phyloP scores from a whole-genome alignment of 2,797 vertebrate species.

The Semaprochilodus insignis region DNA sequence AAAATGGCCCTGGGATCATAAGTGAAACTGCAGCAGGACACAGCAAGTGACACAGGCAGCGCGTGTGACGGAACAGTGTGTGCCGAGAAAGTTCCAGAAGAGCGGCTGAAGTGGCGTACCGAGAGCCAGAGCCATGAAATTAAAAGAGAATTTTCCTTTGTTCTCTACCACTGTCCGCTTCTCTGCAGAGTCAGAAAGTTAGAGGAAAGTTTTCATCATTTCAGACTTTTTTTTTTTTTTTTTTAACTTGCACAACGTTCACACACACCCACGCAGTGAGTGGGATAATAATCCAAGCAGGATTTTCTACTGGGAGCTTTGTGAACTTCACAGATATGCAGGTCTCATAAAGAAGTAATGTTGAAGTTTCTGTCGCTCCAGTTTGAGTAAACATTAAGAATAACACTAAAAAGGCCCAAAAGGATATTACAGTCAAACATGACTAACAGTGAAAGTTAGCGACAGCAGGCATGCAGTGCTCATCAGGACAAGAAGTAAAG shows the following conservation, averaged over 20 bases:
- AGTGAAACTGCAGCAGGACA: neutral
- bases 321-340: neutral
- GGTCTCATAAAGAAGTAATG: neutral
- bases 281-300: neutral
- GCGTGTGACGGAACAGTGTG: neutral
- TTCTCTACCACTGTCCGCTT: neutral
- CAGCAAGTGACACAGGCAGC: neutral
- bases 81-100: constrained; percentile 6
- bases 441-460: neutral
- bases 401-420: neutral
- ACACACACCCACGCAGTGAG: neutral
- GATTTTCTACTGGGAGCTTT: neutral
- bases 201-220: neutral
- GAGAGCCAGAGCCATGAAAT: constrained; percentile 30
- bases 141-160: neutral
- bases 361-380: neutral
- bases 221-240: neutral
- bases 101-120: neutral
- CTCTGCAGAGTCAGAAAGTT: neutral
- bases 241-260: neutral
- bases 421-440: neutral
- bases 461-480: neutral
- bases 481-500: too few relatives aligned
- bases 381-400: neutral
- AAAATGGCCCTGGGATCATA: neutral